Evolutionary conservation across 2,888 invertebrate species (phyloP).

Genomic region (Eupeodes luniger): DNA sequence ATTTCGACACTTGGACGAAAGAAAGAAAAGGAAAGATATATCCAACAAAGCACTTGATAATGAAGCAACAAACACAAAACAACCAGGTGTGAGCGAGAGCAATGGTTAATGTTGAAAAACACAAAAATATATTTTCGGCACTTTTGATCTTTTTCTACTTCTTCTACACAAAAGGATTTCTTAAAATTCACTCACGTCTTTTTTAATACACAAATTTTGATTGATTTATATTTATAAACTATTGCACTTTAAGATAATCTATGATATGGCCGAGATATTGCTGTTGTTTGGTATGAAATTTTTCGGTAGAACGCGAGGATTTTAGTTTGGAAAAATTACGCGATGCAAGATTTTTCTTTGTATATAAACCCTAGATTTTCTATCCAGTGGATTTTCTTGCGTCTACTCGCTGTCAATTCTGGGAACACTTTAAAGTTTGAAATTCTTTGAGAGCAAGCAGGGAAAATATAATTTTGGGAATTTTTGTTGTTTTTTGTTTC

Average conservation of each 20-base stretch:
- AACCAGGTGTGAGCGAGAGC: conserved; percentile 39
- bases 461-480: conserved; percentile 40
- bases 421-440: conserved; percentile 66
- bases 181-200: conserved; percentile 2
- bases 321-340: conserved; percentile 43
- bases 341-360: conserved; percentile 48
- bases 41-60: conserved; percentile 4
- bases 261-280: not conserved
- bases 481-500: not conserved
- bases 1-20: conserved; percentile 48
- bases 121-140: conserved; percentile 67
- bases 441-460: conserved; percentile 2
- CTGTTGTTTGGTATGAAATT: conserved; percentile 37
- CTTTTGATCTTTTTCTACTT: conserved; percentile 63
- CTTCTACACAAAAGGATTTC: conserved; percentile 61
- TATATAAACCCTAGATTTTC: no score
- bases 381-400: conserved; percentile 18
- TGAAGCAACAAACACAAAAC: conserved; percentile 10
- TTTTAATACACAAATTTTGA: not conserved
- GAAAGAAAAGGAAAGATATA: conserved; percentile 22
- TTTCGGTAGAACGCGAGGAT: conserved; percentile 46
- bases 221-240: conserved; percentile 11
- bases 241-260: conserved; percentile 11
- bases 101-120: conserved; percentile 23
- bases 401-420: conserved; percentile 71